Evolutionary conservation across 1,140 invertebrate species (phyloP).

Genomic region (Lanistes nyassanus): DNA sequence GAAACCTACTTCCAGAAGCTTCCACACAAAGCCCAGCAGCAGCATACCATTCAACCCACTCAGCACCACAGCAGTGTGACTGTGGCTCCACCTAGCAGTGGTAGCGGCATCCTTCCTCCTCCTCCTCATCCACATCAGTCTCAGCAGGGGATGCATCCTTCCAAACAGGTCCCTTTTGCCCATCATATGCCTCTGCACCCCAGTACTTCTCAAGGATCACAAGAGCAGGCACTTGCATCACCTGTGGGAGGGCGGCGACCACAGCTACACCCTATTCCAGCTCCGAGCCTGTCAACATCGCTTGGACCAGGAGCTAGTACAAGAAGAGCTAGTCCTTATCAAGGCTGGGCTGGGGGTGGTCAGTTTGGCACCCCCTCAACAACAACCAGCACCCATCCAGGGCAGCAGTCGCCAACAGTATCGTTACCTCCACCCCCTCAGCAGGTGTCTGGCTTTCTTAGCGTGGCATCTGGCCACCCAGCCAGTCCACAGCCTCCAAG

Average conservation of each 20-base stretch:
- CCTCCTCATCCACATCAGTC: constrained; percentile 12
- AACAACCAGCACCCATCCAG: constrained; percentile 6
- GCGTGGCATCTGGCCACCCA: background rate
- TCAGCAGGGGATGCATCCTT: background rate
- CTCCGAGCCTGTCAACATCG: constrained; percentile 26
- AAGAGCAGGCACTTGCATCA: constrained; percentile 10
- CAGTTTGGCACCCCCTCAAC: constrained; percentile 1
- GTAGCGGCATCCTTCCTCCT: background rate
- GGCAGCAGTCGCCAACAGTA: constrained; percentile 9
- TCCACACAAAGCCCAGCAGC: constrained; percentile 24
- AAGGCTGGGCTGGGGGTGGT: constrained; percentile 14
- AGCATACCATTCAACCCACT: background rate
- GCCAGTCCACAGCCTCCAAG: constrained; percentile 1
- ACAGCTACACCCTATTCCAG: constrained; percentile 26
- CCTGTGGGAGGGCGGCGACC: constrained; percentile 25
- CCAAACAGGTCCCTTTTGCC: background rate
- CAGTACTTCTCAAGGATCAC: background rate
- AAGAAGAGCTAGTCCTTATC: constrained; percentile 16
- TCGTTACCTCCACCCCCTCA: constrained; percentile 11
- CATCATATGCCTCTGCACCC: background rate
- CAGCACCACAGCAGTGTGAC: background rate
- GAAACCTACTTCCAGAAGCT: constrained; percentile 45
- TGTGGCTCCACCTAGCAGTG: background rate
- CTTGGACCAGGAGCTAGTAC: background rate
- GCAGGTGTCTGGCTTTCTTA: background rate